Evolutionary conservation across 2,113 vertebrate species (phyloP).

Genomic region (Callipepla californica): DNA sequence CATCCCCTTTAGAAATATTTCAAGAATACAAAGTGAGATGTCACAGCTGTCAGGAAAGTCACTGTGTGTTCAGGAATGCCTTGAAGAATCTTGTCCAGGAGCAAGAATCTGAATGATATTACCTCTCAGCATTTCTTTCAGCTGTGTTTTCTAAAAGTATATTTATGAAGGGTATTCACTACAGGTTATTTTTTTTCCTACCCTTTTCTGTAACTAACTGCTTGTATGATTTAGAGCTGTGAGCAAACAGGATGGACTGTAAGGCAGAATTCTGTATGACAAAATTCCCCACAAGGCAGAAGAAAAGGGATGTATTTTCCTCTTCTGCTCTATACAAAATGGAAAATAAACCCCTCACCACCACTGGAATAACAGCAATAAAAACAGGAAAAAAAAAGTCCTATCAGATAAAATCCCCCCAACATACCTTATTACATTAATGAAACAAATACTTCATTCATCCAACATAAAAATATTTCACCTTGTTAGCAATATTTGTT

Average conservation of each 20-base stretch:
- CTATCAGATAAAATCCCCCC: neutral
- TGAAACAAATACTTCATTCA: neutral
- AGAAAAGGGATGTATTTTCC: neutral
- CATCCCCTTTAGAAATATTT: neutral
- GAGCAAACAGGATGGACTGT: neutral
- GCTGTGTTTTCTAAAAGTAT: neutral
- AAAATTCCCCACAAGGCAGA: neutral
- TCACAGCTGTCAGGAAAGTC: neutral
- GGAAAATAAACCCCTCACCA: neutral
- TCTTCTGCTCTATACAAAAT: neutral
- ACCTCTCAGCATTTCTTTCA: neutral
- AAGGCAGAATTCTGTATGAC: neutral
- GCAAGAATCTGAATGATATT: neutral
- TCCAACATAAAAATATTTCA: neutral
- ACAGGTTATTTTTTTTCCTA: accelerated
- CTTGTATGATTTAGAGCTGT: neutral
- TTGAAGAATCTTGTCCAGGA: neutral
- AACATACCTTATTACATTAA: neutral
- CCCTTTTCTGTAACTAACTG: neutral
- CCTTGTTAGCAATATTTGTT: neutral
- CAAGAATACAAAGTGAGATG: neutral
- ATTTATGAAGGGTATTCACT: neutral
- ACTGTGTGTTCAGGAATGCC: neutral
- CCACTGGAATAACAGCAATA: neutral
- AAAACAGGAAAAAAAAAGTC: neutral